Evolutionary conservation across 2,797 vertebrate species (phyloP).

Genomic region (Acropternis orthonyx): DNA sequence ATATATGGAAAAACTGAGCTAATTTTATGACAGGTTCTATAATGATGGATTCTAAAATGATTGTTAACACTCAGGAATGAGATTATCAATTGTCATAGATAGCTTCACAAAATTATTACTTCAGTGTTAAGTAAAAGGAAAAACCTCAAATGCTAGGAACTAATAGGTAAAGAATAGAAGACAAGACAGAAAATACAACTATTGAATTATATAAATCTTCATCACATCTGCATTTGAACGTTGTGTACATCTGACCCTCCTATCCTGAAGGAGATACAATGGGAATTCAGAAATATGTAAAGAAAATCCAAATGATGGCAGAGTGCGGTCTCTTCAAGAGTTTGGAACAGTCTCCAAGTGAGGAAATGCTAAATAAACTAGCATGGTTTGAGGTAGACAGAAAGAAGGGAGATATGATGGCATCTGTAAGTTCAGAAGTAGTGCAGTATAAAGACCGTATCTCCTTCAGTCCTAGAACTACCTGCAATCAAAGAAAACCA

Average conservation of each 20-base stretch:
- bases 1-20: background rate
- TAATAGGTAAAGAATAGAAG: background rate
- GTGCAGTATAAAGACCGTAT: background rate
- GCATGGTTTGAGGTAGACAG: background rate
- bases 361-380: background rate
- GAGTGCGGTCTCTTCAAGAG: background rate
- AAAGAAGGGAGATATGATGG: background rate
- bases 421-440: background rate
- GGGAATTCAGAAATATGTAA: background rate
- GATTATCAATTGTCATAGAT: background rate
- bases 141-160: rapidly evolving
- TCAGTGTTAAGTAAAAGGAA: background rate
- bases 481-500: background rate
- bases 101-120: background rate
- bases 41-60: background rate
- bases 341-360: background rate
- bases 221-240: background rate
- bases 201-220: background rate
- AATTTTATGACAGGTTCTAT: background rate
- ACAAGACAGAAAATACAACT: background rate
- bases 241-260: background rate
- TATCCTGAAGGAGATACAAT: background rate
- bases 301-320: background rate
- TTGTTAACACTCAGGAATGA: background rate
- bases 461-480: background rate